These are phyloP conservation scores for Apodemus sylvaticus DNA, from an alignment of 2,113 vertebrate species.

Conservation along the genomic window DNA sequence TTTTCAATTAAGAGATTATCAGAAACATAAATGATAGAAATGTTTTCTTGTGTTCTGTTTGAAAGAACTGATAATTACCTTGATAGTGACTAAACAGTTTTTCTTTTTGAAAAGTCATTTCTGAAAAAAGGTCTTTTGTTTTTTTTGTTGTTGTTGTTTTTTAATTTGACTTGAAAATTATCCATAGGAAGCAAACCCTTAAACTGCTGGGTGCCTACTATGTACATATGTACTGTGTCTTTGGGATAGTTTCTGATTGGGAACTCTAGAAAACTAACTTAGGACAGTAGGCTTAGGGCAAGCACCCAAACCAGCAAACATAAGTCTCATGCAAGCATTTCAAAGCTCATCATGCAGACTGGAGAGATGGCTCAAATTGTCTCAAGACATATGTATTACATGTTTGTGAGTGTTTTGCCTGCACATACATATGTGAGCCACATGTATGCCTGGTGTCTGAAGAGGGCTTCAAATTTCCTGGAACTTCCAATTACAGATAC, in stretches of 20 bases:
- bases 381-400: neutral
- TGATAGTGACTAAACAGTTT: neutral
- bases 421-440: neutral
- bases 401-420: neutral
- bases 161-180: conserved; percentile 6
- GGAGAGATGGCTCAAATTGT: neutral
- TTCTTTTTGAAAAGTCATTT: conserved; percentile 32
- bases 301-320: neutral
- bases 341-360: neutral
- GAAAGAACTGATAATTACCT: neutral
- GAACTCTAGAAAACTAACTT: neutral
- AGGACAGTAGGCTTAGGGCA: neutral
- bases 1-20: neutral
- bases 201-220: neutral
- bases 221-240: neutral
- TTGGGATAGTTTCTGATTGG: neutral
- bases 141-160: too few species aligned
- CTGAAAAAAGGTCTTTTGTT: neutral
- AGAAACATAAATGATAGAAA: neutral
- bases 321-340: neutral
- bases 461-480: neutral
- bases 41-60: conserved; percentile 24
- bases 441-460: neutral
- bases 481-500: neutral
- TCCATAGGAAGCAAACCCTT: neutral